Base-by-base conservation (phyloP, 30 jellyfish, hydroid and myxozoan species). In the Aurelia aurita region DNA sequence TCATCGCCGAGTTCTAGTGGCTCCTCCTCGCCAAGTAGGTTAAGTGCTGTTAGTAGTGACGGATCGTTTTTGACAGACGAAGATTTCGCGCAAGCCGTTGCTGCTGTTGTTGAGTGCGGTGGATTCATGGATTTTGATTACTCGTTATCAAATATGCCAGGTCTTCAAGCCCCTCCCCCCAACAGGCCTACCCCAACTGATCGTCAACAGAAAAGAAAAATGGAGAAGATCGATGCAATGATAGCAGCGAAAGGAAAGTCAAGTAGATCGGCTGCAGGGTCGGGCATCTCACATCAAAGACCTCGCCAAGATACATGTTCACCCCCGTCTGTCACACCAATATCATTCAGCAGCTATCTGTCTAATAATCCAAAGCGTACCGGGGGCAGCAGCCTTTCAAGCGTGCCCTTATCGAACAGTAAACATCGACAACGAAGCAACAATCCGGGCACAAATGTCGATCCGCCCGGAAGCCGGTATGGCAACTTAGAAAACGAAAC, bases 1-100 rank as follows among this genome's bases (percentile, higher is more conserved):
- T 95, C 99, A 53, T 90, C 98, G 28, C 99, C 99, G 28, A 95
- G 99, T 60, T 90, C 98, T n/a, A 95, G 99, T 69, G 99, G 99
- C 8, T 95, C 99, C 0, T 95, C 99, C 8, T 95, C 99, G 46
- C 99, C 99, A 13, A 88, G 97, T 57, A 87, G 99, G 18, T 53
- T 89, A 54, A 95, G 99, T 74, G 99, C 87, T 32, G 63, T 95
- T 2, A 95, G 99, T 51, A 95, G 99, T 70, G 97, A 89, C 34
- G 99, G 99, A 18, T 95, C 99, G 16, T 81, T 95, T 63, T 87
- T 90, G 34, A 95, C 97, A 15, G 99, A 95, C 58, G 99, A 90
- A 53, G 99, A 95, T 57, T 95, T 95, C 73, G 99, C 99, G 5
- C 97, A 95, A 39, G 99, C 99, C 14, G 99, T 95, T 46, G 99